Percentiles rank a stretch among this genome's conserved stretches.
Evolutionary conservation across 1,140 invertebrate species (phyloP).

Genomic region (Episyrphus balteatus): DNA sequence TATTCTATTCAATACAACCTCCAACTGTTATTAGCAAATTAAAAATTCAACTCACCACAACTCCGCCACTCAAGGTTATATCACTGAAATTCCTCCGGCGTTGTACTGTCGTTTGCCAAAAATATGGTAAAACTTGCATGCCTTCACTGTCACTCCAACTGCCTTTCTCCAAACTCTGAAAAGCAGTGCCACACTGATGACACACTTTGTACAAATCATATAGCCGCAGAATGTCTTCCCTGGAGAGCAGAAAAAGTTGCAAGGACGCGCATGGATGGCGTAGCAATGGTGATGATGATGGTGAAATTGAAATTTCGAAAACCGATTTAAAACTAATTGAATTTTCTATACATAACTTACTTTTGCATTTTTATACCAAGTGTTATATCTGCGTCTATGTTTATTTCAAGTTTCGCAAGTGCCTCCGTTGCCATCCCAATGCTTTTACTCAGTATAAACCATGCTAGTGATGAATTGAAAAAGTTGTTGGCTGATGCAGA

Average conservation of each 20-base stretch:
- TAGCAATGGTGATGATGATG: no score
- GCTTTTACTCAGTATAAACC: slow-evolving; percentile 15
- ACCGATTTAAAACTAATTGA: background rate
- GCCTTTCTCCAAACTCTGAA: slow-evolving; percentile 16
- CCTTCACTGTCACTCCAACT: slow-evolving; percentile 13
- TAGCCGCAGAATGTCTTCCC: slow-evolving; percentile 6
- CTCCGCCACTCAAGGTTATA: slow-evolving; percentile 35
- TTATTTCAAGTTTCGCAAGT: slow-evolving; percentile 16
- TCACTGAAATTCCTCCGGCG: slow-evolving; percentile 38
- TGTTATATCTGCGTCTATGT: slow-evolving; percentile 24
- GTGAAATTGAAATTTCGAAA: no score
- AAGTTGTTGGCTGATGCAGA: slow-evolving; percentile 12
- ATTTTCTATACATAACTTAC: slow-evolving; percentile 3
- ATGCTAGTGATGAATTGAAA: slow-evolving; percentile 23
- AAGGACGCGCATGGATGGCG: no score
- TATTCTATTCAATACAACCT: slow-evolving; percentile 11
- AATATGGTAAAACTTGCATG: slow-evolving; percentile 5
- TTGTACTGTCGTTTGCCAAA: slow-evolving; percentile 6
- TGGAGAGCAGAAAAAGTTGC: background rate
- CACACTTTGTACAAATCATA: slow-evolving; percentile 24
- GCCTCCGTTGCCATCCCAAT: background rate
- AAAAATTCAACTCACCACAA: slow-evolving; percentile 26
- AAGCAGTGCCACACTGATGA: slow-evolving; percentile 1
- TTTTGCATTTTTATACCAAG: slow-evolving; percentile 10
- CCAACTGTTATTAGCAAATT: background rate